Evolutionary conservation across 2,888 invertebrate genomes (phyloP).

Genomic region (Anodontia alba): DNA sequence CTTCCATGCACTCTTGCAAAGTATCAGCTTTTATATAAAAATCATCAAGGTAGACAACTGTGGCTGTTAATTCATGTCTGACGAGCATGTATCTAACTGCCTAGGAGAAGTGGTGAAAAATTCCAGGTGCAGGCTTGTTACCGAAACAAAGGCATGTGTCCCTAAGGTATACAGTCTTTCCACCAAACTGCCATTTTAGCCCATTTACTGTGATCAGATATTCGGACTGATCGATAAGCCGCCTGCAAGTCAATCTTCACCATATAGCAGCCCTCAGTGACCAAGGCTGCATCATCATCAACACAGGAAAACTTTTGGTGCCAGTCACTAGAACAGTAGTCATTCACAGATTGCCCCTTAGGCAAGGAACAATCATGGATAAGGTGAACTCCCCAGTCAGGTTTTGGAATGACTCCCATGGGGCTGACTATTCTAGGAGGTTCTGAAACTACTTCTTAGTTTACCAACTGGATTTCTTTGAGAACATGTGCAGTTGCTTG

Average conservation of each 20-base stretch:
- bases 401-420: background rate
- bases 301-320: background rate
- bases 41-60: background rate
- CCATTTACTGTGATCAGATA: background rate
- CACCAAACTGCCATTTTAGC: background rate
- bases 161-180: background rate
- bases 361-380: background rate
- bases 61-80: background rate
- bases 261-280: background rate
- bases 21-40: background rate
- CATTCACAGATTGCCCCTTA: background rate
- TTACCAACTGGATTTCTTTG: background rate
- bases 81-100: background rate
- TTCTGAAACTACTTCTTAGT: background rate
- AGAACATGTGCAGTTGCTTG: background rate
- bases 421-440: background rate
- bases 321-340: background rate
- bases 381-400: background rate
- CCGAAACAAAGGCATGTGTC: slow-evolving; percentile 24
- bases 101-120: background rate
- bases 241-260: background rate
- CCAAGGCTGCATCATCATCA: slow-evolving; percentile 32
- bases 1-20: background rate
- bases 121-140: background rate
- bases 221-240: background rate